phyloP scores from a whole-genome alignment of 2,113 vertebrate genomes.

The Jacana jacana region DNA sequence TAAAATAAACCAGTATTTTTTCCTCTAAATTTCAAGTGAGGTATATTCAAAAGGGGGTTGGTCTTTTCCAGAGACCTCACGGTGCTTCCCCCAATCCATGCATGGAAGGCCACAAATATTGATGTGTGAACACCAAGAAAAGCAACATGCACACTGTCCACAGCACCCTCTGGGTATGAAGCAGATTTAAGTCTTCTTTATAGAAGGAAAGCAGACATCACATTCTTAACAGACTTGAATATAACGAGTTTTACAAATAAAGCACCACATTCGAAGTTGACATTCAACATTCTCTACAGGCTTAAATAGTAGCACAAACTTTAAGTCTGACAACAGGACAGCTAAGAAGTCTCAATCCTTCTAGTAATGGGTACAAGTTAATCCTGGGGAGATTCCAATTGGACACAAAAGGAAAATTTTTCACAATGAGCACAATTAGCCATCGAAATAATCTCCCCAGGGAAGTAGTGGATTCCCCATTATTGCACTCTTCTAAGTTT shows the following conservation, averaged over 20 bases:
- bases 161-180: not conserved
- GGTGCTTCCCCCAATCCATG: not conserved
- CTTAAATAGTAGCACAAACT: not conserved
- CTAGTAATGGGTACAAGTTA: not conserved
- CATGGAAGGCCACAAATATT: accelerated
- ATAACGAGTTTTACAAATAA: not conserved
- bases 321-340: not conserved
- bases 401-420: not conserved
- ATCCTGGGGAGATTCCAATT: not conserved
- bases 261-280: not conserved
- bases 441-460: not conserved
- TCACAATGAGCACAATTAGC: not conserved
- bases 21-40: not conserved
- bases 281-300: not conserved
- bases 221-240: not conserved
- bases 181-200: not conserved
- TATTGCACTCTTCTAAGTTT: not conserved
- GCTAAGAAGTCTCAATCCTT: not conserved
- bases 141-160: not conserved
- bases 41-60: not conserved
- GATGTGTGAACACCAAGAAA: not conserved
- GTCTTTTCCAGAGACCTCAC: not conserved
- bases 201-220: not conserved
- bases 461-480: not conserved
- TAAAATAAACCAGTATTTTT: not conserved